These are phyloP conservation scores for Drosophila quadrilineata DNA, from an alignment of 1,140 invertebrate species.

Conservation along the genomic window DNA sequence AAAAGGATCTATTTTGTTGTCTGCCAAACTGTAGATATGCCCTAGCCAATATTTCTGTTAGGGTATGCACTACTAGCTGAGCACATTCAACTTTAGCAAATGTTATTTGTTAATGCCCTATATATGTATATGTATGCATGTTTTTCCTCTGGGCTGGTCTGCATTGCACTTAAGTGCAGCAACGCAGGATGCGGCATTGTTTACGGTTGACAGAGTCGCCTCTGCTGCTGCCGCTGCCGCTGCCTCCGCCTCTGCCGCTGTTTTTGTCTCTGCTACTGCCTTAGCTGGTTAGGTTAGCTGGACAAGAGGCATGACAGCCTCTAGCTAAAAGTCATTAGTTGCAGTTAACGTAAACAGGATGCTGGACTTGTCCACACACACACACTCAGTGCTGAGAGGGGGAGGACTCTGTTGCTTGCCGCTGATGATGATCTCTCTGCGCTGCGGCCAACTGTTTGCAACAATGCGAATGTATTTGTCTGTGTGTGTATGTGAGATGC, in stretches of 20 bases:
- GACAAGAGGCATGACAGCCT: slow-evolving; percentile 45
- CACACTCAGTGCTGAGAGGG: too few species aligned
- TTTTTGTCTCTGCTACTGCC: too few species aligned
- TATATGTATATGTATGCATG: slow-evolving; percentile 1
- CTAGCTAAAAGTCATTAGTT: slow-evolving; percentile 72
- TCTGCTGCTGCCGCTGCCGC: background rate
- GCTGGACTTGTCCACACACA: slow-evolving; percentile 12
- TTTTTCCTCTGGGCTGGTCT: slow-evolving; percentile 26
- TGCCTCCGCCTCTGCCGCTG: too few species aligned
- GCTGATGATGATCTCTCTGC: slow-evolving; percentile 17
- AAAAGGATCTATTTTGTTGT: too few species aligned
- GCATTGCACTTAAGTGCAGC: slow-evolving; percentile 66
- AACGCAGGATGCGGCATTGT: slow-evolving; percentile 44
- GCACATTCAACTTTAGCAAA: background rate
- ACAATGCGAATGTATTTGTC: background rate
- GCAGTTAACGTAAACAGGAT: slow-evolving; percentile 55
- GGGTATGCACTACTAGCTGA: background rate
- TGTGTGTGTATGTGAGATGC: background rate
- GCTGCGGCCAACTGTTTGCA: slow-evolving; percentile 13
- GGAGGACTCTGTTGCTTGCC: background rate
- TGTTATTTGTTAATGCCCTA: slow-evolving; percentile 18
- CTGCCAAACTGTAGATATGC: background rate
- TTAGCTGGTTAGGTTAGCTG: slow-evolving; percentile 18
- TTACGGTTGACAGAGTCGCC: slow-evolving; percentile 51
- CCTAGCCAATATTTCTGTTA: background rate